These are phyloP conservation scores for Drosophila sturtevanti DNA, from an alignment of 1,140 invertebrate species.

Conservation along the genomic window DNA sequence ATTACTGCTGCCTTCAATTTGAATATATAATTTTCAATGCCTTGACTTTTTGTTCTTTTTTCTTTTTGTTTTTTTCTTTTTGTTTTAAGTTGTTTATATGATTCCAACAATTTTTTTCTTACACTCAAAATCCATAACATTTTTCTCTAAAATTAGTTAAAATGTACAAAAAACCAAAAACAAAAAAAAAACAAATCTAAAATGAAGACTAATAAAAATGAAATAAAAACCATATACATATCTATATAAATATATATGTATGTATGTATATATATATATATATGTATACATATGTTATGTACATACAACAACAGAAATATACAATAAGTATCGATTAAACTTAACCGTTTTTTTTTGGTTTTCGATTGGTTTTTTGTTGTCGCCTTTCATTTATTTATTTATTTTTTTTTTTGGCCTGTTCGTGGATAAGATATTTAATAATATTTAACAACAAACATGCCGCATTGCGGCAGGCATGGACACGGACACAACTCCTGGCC, in stretches of 20 bases:
- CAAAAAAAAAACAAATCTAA: conserved; percentile 50
- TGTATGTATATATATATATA: no score
- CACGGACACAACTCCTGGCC: conserved; percentile 41
- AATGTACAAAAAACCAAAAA: conserved; percentile 33
- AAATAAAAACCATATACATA: no score
- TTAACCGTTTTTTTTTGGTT: no score
- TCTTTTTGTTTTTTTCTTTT: conserved; percentile 14
- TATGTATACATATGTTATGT: not conserved
- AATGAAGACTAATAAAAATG: not conserved
- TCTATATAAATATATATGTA: no score
- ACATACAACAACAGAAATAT: conserved; percentile 63
- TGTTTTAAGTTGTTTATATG: conserved; percentile 32
- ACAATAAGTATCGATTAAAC: conserved; percentile 27
- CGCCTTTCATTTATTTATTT: conserved; percentile 15
- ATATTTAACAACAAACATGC: conserved; percentile 40
- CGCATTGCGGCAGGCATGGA: not conserved
- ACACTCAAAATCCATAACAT: conserved; percentile 61
- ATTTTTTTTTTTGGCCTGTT: conserved; percentile 38
- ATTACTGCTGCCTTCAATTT: conserved; percentile 40
- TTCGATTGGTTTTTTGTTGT: conserved; percentile 15
- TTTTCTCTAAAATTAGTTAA: conserved; percentile 47
- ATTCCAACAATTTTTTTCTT: conserved; percentile 56
- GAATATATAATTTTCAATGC: conserved; percentile 52
- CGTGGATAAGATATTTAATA: conserved; percentile 24
- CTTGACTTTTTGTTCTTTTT: not conserved